Evolutionary conservation across 2,888 invertebrate genomes (phyloP).

Genomic region (Cerastoderma edule): DNA sequence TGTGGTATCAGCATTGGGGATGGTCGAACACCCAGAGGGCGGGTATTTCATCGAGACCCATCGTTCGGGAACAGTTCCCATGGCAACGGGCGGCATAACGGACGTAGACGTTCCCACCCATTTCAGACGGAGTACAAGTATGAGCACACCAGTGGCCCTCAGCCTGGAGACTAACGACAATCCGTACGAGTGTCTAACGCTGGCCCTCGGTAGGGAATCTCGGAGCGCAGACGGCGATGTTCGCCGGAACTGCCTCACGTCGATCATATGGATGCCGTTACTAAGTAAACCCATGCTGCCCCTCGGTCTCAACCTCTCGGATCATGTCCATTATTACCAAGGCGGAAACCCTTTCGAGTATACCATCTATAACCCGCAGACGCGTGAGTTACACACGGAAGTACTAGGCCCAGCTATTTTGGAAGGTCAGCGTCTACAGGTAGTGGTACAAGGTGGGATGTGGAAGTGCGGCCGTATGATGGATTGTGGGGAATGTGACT

Average conservation of each 20-base stretch:
- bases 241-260: constrained; percentile 12
- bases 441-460: background rate
- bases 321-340: constrained; percentile 5
- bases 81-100: constrained; percentile 1
- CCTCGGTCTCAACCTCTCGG: background rate
- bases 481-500: background rate
- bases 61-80: constrained; percentile 4
- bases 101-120: background rate
- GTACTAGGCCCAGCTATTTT: constrained; percentile 10
- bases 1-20: background rate
- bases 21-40: background rate
- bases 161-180: background rate
- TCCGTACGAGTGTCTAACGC: background rate
- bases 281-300: background rate
- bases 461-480: constrained; percentile 22
- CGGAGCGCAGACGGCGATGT: constrained; percentile 2
- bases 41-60: constrained; percentile 5
- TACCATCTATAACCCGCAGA: constrained; percentile 2
- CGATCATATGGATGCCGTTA: constrained; percentile 15
- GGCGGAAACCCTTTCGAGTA: constrained; percentile 6
- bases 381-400: constrained; percentile 4
- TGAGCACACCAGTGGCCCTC: background rate
- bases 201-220: constrained; percentile 2
- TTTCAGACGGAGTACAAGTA: background rate
- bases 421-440: constrained; percentile 13